These are phyloP conservation scores for Thalassophryne amazonica DNA, from an alignment of 2,797 vertebrate species.

Conservation along the genomic window DNA sequence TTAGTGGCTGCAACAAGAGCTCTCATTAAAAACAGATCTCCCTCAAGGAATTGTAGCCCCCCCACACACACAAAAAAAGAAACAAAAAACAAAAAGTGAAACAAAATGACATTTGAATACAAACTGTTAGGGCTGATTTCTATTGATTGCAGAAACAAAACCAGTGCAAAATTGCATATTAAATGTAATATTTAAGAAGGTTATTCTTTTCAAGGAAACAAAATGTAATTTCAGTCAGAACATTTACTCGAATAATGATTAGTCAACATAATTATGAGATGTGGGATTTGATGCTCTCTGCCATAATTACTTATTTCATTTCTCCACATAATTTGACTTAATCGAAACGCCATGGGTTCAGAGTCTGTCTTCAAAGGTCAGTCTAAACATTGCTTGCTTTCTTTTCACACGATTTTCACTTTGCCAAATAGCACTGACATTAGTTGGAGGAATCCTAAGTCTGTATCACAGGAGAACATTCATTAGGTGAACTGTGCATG, in stretches of 20 bases:
- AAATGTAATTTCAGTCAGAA: constrained; percentile 50
- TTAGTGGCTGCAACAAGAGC: constrained; percentile 51
- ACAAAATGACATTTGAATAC: too few species aligned
- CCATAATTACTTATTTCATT: constrained; percentile 73
- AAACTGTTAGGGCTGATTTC: too few species aligned
- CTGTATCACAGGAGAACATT: too few species aligned
- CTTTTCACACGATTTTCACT: neutral
- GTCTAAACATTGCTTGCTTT: constrained; percentile 26
- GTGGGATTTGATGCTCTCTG: constrained; percentile 69
- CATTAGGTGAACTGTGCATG: too few species aligned
- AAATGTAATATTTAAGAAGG: constrained; percentile 5
- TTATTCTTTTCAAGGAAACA: constrained; percentile 4
- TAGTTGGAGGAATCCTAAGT: too few species aligned
- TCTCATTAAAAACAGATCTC: constrained; percentile 66
- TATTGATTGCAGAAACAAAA: too few species aligned
- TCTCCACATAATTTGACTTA: constrained; percentile 70
- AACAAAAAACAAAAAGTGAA: too few species aligned
- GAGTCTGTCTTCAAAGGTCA: constrained; percentile 64
- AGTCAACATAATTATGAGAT: constrained; percentile 73
- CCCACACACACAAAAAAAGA: too few species aligned
- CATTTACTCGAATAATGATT: constrained; percentile 54
- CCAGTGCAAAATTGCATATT: too few species aligned
- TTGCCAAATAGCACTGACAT: too few species aligned
- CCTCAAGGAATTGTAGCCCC: constrained; percentile 39
- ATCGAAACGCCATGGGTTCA: constrained; percentile 59